Base-by-base conservation (phyloP, 2,113 vertebrate genomes). In the Oryzias curvinotus region DNA sequence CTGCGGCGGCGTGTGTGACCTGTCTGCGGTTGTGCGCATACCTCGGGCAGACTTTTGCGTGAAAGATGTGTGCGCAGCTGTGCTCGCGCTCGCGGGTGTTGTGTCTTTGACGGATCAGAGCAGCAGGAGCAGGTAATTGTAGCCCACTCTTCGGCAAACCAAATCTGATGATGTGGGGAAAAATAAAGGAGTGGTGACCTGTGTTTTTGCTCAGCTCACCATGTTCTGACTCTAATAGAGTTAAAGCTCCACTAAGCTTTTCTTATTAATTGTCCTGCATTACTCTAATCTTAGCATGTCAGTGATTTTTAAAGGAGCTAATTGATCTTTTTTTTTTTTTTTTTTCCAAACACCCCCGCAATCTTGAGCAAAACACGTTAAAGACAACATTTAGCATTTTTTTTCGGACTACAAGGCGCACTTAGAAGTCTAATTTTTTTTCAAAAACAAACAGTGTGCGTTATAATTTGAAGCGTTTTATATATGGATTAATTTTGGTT, bases 171-270 rank as follows among this genome's bases (percentile, higher is more conserved):
- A 48, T 12, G 6, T 17, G 49, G 13, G 1, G 17, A 36, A 7
- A 42, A 1, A 3, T 25, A 55, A 61, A 57, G 42, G 46, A 62
- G 62, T 14, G 0, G 14, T 73, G 64, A 80, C 67, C 84, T 62
- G 58, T 52, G 14, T 66, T 69, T 28, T 23, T 42, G 42, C 56
- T 68, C 59, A 14, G 42, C 73, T 17, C 0, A 50, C 25, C 19
- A 52, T 48, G 53, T 46, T 21, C 16, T 51, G 28, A 57, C 67
- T 60, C 52, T 59, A 53, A 57, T 60, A 25, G 64, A 23, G 67
- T 51, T 55, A 62, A 74, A 81, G 45, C 76, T 68, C 60, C 62
- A 4, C 36, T 65, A 78, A 80, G 52, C 67, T 65, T 70, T 52
- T 54, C 21, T 50, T 51, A 60, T 66, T 71, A 77, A 72, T 83